Conservation (phyloP, 2,888 invertebrate genomes). For the Eupithecia exiguata region DNA sequence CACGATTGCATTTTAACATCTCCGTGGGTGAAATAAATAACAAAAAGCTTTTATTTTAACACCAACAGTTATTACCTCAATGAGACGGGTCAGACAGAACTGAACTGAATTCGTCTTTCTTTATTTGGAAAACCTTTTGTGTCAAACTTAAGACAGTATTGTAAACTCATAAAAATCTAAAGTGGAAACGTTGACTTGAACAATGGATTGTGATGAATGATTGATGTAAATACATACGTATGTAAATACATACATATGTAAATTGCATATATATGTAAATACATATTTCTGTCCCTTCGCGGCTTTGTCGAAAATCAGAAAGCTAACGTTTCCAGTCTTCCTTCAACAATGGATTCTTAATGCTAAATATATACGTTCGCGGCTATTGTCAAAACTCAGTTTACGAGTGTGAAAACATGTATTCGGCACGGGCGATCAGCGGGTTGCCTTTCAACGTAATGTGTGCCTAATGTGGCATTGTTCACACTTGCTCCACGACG, state of each 20-base stretch:
- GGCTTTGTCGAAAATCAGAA: too few relatives aligned
- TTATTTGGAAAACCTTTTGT: slow-evolving; percentile 5
- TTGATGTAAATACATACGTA: background rate
- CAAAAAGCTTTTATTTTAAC: background rate
- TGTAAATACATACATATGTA: too few relatives aligned
- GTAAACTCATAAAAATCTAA: slow-evolving; percentile 9
- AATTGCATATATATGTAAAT: too few relatives aligned
- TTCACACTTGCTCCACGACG: background rate
- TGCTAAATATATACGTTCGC: background rate
- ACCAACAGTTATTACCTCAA: background rate
- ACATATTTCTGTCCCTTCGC: too few relatives aligned
- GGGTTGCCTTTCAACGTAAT: background rate
- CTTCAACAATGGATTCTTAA: too few relatives aligned
- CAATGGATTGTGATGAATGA: slow-evolving; percentile 23
- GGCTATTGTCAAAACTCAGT: slow-evolving; percentile 16
- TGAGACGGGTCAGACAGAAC: background rate
- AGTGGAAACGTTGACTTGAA: background rate
- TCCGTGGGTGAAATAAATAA: background rate
- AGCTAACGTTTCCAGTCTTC: too few relatives aligned
- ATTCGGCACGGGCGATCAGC: slow-evolving; percentile 4
- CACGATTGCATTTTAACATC: background rate
- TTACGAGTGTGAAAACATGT: slow-evolving; percentile 6
- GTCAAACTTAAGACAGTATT: background rate
- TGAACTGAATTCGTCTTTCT: background rate
- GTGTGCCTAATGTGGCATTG: slow-evolving; percentile 12